Base-by-base conservation (phyloP, 2,797 vertebrate genomes). In the Salarias fasciatus region DNA sequence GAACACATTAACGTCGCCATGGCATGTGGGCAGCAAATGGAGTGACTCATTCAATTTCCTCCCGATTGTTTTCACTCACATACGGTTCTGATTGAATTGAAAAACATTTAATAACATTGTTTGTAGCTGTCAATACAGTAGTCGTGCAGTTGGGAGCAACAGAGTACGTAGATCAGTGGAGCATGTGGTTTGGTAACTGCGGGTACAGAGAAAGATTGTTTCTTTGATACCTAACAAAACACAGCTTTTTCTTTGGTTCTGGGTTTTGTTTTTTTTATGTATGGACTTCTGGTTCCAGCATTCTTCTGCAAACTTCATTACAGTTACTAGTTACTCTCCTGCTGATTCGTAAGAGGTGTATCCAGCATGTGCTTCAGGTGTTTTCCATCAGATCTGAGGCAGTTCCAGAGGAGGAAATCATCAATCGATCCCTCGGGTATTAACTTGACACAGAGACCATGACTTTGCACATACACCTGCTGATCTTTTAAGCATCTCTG, bases 21-120 rank as follows among this genome's bases (percentile, higher is more conserved):
- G 83, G 86, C 86, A 83, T 89, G 84, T 67, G 84, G 71, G 79
- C 77, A 79, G 79, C 85, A 88, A 89, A 88, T 87, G 82, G 77
- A 70, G 69, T 79, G 82, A 88, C 82, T 88, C 87, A 85, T 83
- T 86, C 66, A 55, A 85, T 86, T 83, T 86, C 79, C 80, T 73
- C 61, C 13, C 57, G 41, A 77, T 87, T 69, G 70, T 71, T 80
- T 86, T 84, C 58, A 57, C 67, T 75, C 60, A 9, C 82, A 86
- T 72, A 52, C 44, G 73, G 70, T 79, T 86, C 75, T 67, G 73
- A 83, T 84, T 60, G 53, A 58, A 77, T 61, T 75, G 75, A 80
- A 85, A 77, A 69, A 72, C 69, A 78, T 84, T 74, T 64, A 80
- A 82, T 76, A 64, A 82, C 57, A 37, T 74, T 78, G 68, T 84